A percentile compares a stretch with the other conserved stretches of the same genome.
Conservation (phyloP, 2,888 invertebrate species). For the Saturnia pavonia region DNA sequence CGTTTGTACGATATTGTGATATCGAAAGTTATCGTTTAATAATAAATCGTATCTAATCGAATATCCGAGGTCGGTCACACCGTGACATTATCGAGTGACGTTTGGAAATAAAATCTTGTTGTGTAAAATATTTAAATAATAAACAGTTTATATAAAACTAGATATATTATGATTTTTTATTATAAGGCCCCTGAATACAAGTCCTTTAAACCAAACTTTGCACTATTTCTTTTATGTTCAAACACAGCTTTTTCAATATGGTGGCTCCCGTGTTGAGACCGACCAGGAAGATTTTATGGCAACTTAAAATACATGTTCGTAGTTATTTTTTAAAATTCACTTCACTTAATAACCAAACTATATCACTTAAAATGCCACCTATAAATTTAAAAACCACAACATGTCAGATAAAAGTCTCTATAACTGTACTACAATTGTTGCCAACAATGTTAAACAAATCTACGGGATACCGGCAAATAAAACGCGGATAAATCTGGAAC, state of each 20-base stretch:
- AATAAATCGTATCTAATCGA: neutral
- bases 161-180: neutral
- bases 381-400: too few relatives aligned
- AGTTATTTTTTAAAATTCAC: too few relatives aligned
- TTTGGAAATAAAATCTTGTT: constrained; percentile 1
- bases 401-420: too few relatives aligned
- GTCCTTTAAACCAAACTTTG: neutral
- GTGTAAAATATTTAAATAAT: neutral
- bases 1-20: neutral
- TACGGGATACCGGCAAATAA: too few relatives aligned
- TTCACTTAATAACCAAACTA: too few relatives aligned
- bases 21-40: neutral
- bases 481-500: too few relatives aligned
- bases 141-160: too few relatives aligned
- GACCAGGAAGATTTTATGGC: too few relatives aligned
- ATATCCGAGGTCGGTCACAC: constrained; percentile 2
- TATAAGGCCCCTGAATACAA: neutral
- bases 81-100: neutral
- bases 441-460: too few relatives aligned
- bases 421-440: too few relatives aligned
- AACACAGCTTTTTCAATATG: neutral
- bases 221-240: neutral
- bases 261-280: neutral
- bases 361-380: too few relatives aligned
- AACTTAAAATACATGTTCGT: neutral